Evolutionary conservation across 2,888 invertebrate species (phyloP).

Genomic region (Ctena decussata): DNA sequence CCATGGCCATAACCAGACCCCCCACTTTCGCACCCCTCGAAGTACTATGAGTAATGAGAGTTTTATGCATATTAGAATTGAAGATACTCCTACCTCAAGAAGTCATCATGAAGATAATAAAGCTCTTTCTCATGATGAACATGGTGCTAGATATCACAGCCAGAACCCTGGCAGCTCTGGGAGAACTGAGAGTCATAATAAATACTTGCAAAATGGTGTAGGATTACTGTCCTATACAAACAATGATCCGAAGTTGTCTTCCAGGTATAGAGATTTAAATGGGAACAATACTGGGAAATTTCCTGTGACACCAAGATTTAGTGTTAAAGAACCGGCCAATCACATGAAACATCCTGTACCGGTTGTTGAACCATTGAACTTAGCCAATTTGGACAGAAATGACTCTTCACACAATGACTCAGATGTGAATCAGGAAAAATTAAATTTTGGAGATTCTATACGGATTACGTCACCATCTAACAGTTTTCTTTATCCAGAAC

Average conservation of each 20-base stretch:
- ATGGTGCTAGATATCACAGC: background rate
- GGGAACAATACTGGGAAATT: background rate
- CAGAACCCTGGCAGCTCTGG: background rate
- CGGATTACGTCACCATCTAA: conserved; percentile 75
- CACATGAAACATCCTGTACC: conserved; percentile 24
- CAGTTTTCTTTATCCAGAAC: conserved; percentile 73
- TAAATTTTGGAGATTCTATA: conserved; percentile 63
- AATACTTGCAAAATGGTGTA: background rate
- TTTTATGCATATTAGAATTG: background rate
- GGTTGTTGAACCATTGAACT: conserved; percentile 78
- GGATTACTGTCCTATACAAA: background rate
- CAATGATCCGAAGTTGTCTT: background rate
- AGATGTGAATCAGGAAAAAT: conserved; percentile 69
- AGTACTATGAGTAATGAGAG: conserved; percentile 9
- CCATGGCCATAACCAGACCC: background rate
- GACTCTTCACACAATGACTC: conserved; percentile 61
- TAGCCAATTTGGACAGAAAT: conserved; percentile 70
- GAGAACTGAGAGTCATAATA: background rate
- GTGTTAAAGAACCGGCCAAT: background rate
- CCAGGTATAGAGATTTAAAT: background rate
- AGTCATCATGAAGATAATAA: background rate
- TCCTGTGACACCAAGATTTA: conserved; percentile 2
- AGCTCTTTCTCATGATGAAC: background rate
- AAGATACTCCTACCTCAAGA: background rate
- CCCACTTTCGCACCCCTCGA: background rate